Evolutionary conservation across 1,140 invertebrate genomes (phyloP), one percentile per base, ranked within the genome.

Genomic region (Bombyx mori): DNA sequence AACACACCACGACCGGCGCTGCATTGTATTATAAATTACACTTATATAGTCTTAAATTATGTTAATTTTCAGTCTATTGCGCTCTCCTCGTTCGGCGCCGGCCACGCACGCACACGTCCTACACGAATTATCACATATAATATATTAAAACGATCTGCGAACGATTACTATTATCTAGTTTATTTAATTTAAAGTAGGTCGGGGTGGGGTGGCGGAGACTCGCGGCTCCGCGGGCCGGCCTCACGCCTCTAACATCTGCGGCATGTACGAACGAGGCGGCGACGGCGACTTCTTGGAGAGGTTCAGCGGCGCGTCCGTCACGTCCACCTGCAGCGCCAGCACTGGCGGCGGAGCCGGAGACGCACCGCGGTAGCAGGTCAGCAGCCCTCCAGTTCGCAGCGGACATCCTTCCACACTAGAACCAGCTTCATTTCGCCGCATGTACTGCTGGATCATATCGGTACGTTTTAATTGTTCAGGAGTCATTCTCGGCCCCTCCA

Each of bases 401-500:
- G 88, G 82, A 65, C 86, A 88, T 7, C 66, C 73, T 48, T 69
- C 77, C 45, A 66, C 59, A 44, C 65, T 62, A 54, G 73, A 71
- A 12, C 76, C 83, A 0, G 88, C 81, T 58, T 92, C 92, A 7
- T 91, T 92, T 44, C 94, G 90, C 92, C 96, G 95, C 76, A 97
- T 94, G 75, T 95, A 96, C 76, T 94, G 95, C 79, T 96, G 94
- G 68, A 97, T 96, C 61, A 96, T 94, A 75, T 96, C 95, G 44
- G 94, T 94, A 67, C 94, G 91, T 82, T 96, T 96, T 78, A 95
- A 90, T 86, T 96, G 95, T 81, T 97, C 95, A 42, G 94, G 93
- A 6, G 94, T 96, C 93, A 96, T 94, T 47, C 94, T 89, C 0
- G 95, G 95, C 1, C 94, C 94, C 73, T 96, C 95, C 93, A 96